Evolutionary conservation across 92 coral and sea anemone species (phyloP).

Genomic region (Plumapathes pennacea): DNA sequence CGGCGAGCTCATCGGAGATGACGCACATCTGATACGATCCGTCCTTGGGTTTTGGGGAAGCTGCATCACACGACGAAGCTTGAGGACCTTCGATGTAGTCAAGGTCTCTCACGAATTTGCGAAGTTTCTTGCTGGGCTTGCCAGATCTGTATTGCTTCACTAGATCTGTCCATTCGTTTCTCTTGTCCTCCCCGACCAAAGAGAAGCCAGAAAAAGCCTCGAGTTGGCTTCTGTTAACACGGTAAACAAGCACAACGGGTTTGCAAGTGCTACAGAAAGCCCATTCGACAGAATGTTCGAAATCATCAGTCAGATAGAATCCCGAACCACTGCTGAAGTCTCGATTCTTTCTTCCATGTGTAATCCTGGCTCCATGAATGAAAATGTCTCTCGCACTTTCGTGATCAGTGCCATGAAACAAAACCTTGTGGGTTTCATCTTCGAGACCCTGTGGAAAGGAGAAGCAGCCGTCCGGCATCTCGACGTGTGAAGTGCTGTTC

Average conservation of each 20-base stretch:
- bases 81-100: constrained; percentile 54
- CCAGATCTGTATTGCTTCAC: constrained; percentile 42
- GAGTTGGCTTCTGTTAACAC: constrained; percentile 6
- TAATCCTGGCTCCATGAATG: constrained; percentile 29
- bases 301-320: constrained; percentile 32
- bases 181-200: constrained; percentile 5
- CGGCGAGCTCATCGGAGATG: constrained; percentile 45
- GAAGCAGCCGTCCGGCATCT: too few relatives aligned
- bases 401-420: constrained; percentile 63
- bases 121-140: constrained; percentile 6
- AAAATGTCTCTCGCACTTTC: constrained; percentile 40
- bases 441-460: neutral
- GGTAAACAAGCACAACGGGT: constrained; percentile 51
- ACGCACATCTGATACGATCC: constrained; percentile 48
- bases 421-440: neutral
- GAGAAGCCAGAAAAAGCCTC: neutral
- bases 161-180: constrained; percentile 14
- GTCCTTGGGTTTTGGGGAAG: constrained; percentile 5
- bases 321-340: constrained; percentile 61
- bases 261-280: constrained; percentile 31
- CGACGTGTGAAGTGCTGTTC: too few relatives aligned
- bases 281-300: constrained; percentile 24
- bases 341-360: constrained; percentile 28
- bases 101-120: constrained; percentile 12
- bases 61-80: neutral